Evolutionary conservation across 2,888 invertebrate species (phyloP).

Genomic region (Congeria kusceri): DNA sequence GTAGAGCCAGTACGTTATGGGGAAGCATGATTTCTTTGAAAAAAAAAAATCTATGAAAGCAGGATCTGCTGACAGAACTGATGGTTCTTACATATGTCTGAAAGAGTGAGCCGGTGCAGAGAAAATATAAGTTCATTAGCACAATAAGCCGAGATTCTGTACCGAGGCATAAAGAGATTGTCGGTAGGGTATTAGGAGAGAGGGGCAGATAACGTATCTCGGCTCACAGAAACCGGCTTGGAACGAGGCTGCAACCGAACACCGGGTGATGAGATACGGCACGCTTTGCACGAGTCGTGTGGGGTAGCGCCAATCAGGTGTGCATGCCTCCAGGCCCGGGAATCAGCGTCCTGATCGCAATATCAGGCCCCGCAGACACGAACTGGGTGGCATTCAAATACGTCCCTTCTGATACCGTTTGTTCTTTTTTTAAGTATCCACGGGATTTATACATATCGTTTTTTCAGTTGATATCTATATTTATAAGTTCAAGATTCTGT

Average conservation of each 20-base stretch:
- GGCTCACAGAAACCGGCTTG: slow-evolving; percentile 21
- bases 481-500: no score
- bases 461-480: no score
- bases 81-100: slow-evolving; percentile 49
- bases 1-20: slow-evolving; percentile 38
- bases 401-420: no score
- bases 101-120: slow-evolving; percentile 36
- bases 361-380: no score
- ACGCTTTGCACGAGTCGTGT: slow-evolving; percentile 40
- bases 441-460: no score
- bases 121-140: slow-evolving; percentile 53
- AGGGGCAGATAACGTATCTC: slow-evolving; percentile 49
- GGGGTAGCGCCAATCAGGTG: slow-evolving; percentile 18
- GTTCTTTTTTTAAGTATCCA: no score
- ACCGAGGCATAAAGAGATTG: slow-evolving; percentile 20
- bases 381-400: no score
- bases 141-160: slow-evolving; percentile 17
- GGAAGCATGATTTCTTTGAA: slow-evolving; percentile 48
- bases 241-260: slow-evolving; percentile 24
- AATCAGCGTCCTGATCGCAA: neutral
- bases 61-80: slow-evolving; percentile 35
- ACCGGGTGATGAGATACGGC: slow-evolving; percentile 39
- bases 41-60: slow-evolving; percentile 19
- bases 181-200: slow-evolving; percentile 30
- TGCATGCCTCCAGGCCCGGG: neutral